Conservation (phyloP, 1,140 invertebrate genomes). For the Aphis craccivora region DNA sequence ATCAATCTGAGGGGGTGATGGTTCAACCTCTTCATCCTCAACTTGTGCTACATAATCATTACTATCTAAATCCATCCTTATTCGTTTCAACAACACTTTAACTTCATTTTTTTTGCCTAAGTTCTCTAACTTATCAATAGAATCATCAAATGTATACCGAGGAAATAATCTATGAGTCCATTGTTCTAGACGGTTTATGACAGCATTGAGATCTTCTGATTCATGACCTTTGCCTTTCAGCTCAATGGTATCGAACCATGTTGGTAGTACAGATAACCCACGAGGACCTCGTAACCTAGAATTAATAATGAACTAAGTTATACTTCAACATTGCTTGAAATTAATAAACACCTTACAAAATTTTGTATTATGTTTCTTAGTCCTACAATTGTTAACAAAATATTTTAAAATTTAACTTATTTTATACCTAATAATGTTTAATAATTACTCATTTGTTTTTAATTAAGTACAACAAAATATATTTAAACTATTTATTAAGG, state of each 20-base stretch:
- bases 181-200: constrained; percentile 86
- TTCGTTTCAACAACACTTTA: constrained; percentile 57
- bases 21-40: constrained; percentile 16
- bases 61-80: constrained; percentile 46
- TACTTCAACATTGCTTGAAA: neutral
- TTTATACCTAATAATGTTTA: too few relatives aligned
- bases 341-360: neutral
- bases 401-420: too few relatives aligned
- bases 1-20: neutral
- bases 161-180: constrained; percentile 92
- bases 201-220: constrained; percentile 78
- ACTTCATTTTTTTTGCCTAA: constrained; percentile 60
- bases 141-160: constrained; percentile 68
- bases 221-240: constrained; percentile 87
- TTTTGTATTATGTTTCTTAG: too few relatives aligned
- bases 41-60: neutral
- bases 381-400: too few relatives aligned
- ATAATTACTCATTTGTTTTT: too few relatives aligned
- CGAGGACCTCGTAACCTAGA: constrained; percentile 73
- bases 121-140: constrained; percentile 59
- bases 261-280: constrained; percentile 79
- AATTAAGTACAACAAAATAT: too few relatives aligned
- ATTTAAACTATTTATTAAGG: too few relatives aligned
- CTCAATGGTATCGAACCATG: constrained; percentile 82
- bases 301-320: constrained; percentile 21